phyloP scores from a whole-genome alignment of 92 coral and sea anemone species.

The Paragorgia papillata region DNA sequence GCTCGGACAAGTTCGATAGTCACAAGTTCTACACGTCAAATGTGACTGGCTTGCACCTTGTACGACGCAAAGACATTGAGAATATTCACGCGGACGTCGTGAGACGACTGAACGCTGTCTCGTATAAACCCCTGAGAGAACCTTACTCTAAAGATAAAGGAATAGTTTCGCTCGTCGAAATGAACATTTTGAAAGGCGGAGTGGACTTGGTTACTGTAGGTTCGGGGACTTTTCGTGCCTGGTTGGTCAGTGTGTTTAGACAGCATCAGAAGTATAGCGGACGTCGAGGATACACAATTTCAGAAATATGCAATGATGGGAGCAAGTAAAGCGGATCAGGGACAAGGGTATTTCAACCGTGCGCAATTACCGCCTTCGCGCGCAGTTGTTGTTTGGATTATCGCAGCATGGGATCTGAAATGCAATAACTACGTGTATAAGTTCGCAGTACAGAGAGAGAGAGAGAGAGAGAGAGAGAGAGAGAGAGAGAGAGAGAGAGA shows the following conservation, averaged over 20 bases:
- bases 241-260: conserved; percentile 81
- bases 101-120: conserved; percentile 59
- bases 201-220: conserved; percentile 83
- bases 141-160: conserved; percentile 77
- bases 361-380: too few species aligned
- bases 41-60: conserved; percentile 25
- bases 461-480: too few species aligned
- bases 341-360: too few species aligned
- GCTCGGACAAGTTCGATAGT: conserved; percentile 76
- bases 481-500: too few species aligned
- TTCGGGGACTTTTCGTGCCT: conserved; percentile 88
- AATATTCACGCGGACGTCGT: conserved; percentile 51
- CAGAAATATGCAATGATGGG: conserved; percentile 29
- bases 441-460: too few species aligned
- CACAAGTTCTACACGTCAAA: conserved; percentile 56
- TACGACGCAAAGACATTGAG: conserved; percentile 50
- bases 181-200: conserved; percentile 78
- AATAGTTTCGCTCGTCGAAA: conserved; percentile 84
- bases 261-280: conserved; percentile 44
- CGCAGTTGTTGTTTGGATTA: background rate
- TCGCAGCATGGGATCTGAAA: background rate
- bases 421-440: too few species aligned
- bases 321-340: background rate
- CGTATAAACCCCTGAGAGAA: conserved; percentile 57
- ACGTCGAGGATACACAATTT: conserved; percentile 24